Evolutionary conservation across 2,888 invertebrate species (phyloP), one percentile per base, ranked within the genome.

Genomic region (Hymenopus coronatus): DNA sequence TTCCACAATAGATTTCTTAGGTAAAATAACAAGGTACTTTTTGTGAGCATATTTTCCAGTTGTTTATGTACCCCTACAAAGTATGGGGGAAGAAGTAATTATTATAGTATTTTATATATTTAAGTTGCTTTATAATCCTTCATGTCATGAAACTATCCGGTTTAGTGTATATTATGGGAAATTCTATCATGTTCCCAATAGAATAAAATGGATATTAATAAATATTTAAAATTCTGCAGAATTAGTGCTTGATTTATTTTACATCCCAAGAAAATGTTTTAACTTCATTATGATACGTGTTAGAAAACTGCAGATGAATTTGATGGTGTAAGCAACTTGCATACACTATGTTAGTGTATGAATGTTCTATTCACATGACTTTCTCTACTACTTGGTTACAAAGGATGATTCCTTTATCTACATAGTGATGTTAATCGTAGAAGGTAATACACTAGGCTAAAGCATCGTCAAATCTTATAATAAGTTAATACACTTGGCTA

Each of bases 171-270:
- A 87, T 70, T 90, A 25, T 88, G 90, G 90, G 33, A 90, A 93
- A 92, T 93, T 92, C 90, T 93, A 93, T 90, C 93, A 93, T 91
- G 92, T 93, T 90, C 93, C 93, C 85, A 93, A 93, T 91, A 93
- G 93, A 91, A 93, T 93, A 93, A 89, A 70, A 30, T 33, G 28
- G 30, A 30, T 15, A 40, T 25, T n/a, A 87, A 82, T 87, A 87
- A 30, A 82, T 87, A 25, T 4, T 20, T 20, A 20, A 20, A 70
- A 20, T 70, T 70, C 54, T 70, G 25, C 25, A 70, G 20, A 20
- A 70, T 70, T 70, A 70, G 20, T 70, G 20, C 4, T 70, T 70
- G 54, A 15, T 25, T 70, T 70, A 70, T 70, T 70, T 70, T 20
- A 70, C 20, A 70, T 6, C 2, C 25, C 25, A 20, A 3, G 25